A percentile compares a stretch with the other conserved stretches of the same genome.
Conservation (phyloP, 2,113 vertebrate genomes). For the Silurus asotus region DNA sequence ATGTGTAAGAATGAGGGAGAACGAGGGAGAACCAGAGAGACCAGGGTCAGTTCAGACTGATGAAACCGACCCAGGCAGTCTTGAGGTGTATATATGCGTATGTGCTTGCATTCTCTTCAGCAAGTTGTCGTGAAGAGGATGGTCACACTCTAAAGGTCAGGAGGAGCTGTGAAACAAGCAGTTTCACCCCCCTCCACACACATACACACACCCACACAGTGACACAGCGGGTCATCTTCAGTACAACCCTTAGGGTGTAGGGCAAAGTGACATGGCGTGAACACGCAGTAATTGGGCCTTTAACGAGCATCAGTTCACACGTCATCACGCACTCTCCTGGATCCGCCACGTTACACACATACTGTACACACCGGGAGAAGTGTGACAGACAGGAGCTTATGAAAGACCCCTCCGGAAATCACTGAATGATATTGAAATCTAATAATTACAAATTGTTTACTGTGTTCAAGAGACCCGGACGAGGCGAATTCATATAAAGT, state of each 20-base stretch:
- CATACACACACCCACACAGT: constrained; percentile 19
- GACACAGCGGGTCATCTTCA: neutral
- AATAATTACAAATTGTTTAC: neutral
- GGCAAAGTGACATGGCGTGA: constrained; percentile 42
- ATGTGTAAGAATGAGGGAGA: neutral
- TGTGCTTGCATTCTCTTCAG: constrained; percentile 19
- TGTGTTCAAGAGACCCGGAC: neutral
- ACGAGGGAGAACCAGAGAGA: constrained; percentile 5
- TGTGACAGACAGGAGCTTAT: constrained; percentile 19
- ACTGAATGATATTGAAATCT: neutral
- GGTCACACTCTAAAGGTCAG: constrained; percentile 49
- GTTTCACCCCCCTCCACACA: constrained; percentile 7
- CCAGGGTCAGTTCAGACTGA: constrained; percentile 31
- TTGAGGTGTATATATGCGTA: neutral
- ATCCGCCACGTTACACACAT: neutral
- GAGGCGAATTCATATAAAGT: neutral
- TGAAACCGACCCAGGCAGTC: constrained; percentile 14
- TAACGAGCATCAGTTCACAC: constrained; percentile 38
- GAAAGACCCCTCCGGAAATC: neutral
- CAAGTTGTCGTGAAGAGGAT: constrained; percentile 25
- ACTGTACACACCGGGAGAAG: neutral
- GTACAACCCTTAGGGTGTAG: neutral
- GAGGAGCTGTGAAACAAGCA: constrained; percentile 39
- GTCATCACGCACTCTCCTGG: neutral
- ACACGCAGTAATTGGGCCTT: constrained; percentile 38